Evolutionary conservation across 35 echinoderm and acorn worm species (phyloP).

Genomic region (Holothuria glaberrima): DNA sequence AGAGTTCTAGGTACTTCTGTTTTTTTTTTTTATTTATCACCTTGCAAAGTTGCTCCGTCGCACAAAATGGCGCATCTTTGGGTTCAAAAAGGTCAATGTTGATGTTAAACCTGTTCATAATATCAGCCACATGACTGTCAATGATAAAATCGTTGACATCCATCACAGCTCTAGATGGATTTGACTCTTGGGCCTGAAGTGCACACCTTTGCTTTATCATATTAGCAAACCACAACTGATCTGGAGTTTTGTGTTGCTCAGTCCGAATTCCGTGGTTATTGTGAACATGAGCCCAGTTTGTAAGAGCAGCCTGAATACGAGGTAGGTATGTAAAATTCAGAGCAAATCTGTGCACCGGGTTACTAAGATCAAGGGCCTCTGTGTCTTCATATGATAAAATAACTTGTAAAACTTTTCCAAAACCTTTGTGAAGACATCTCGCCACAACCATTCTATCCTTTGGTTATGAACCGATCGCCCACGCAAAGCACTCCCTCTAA

Average conservation of each 20-base stretch:
- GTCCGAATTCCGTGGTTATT: constrained; percentile 47
- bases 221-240: neutral
- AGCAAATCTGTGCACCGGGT: constrained; percentile 27
- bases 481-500: constrained; percentile 8
- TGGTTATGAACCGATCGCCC: constrained; percentile 53
- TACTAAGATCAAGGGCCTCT: neutral
- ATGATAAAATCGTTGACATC: no score
- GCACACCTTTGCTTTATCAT: constrained; percentile 12
- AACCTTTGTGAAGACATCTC: constrained; percentile 39
- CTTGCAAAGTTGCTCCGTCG: no score
- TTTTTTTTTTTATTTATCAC: no score
- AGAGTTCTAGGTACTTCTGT: no score
- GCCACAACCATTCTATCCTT: constrained; percentile 46
- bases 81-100: no score
- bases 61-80: no score
- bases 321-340: constrained; percentile 34
- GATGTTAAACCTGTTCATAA: no score
- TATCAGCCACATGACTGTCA: no score
- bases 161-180: no score
- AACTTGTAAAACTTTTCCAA: neutral
- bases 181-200: neutral
- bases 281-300: neutral
- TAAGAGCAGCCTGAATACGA: constrained; percentile 6
- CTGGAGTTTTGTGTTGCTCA: constrained; percentile 11
- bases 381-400: constrained; percentile 18